Evolutionary conservation across 2,797 vertebrate genomes (phyloP), one percentile per base, ranked within the genome.

Genomic region (Miichthys miiuy): DNA sequence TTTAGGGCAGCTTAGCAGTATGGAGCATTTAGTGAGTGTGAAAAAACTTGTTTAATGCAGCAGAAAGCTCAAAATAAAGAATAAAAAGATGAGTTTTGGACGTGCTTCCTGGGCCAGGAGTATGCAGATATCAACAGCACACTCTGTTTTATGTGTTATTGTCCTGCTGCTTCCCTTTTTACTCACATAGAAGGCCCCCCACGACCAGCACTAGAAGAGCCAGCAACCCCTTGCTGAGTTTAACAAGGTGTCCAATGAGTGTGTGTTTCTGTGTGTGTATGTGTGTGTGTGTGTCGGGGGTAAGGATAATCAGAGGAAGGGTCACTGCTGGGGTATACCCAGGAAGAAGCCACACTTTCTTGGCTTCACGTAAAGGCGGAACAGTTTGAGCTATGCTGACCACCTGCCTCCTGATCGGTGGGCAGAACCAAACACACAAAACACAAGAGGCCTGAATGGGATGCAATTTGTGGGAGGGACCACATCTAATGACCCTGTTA

Each of bases 371-470:
- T 65, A 66, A 48, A 71, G 66, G 66, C 54, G 20, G 65, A 69
- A 17, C 68, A 57, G 60, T 83, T 92, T 90, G 68, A 82, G 87
- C 90, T 87, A 79, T 91, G 92, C 92, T 94, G 96, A 94, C 95
- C 96, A 96, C 95, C 96, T 96, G 95, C 92, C 90, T 90, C 83
- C 89, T 87, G 80, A 92, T 94, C 85, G 73, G 84, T 75, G 25
- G 81, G 86, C 90, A 84, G 67, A 86, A 93, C 92, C 86, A 63
- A 68, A 75, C 80, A 75, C 77, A 81, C 55, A 73, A 64, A 73
- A 78, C 77, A 78, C 56, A 21, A 65, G 58, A 41, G 42, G 63
- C 50, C 57, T 73, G 75, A 79, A 75, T 72, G 75, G 64, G 47
- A 56, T 48, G 54, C 47, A 73, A 72, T 75, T 70, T 75, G 75